Evolutionary conservation across 2,888 invertebrate species (phyloP), one percentile per base, ranked within the genome.

Genomic region (Crossocerus cetratus): DNA sequence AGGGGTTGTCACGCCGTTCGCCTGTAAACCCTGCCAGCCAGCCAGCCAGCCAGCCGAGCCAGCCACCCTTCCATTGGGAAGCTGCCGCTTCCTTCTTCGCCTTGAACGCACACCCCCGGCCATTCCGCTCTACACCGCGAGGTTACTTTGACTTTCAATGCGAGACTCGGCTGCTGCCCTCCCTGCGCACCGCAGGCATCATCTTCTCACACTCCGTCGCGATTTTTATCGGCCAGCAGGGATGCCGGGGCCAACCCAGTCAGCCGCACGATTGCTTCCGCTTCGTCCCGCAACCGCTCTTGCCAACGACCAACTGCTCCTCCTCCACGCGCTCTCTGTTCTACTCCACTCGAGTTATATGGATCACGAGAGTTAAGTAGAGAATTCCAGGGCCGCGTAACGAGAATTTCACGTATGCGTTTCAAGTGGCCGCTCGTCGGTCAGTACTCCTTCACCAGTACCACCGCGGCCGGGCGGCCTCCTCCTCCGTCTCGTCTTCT

Each of bases 1-100:
- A 87, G 86, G 86, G 86, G 83, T 85, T 86, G 86, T 86, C 86
- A 87, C 87, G 83, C 85, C 84, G 86, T 86, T 85, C 80, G 80
- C 80, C 70, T 80, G 74, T 77, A 79, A 80, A 76, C 76, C 72
- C 32, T 32, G 32, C 32, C 32, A 32, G 32, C 32, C 4, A 32
- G 32, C 23, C 23, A 23, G 23, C 23, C 23, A 32, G 32, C 32
- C 70, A 68, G 77, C 76, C 76, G n/a, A 23, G 23, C 23, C 23
- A 32, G 32, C 32, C 70, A 68, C 78, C 76, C 76, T 65, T 72
- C 59, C 70, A 21, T 43, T 62, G 61, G 65, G 45, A 66, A 58
- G 49, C 60, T 20, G 32, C 53, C 66, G 56, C 65, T 44, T 13
- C 64, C 43, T 54, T 32, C 32, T 32, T 32, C 32, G 32, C 32